Evolutionary conservation across 2,113 vertebrate species (phyloP), one percentile per base, ranked within the genome.

Genomic region (Paedocypris sp.): DNA sequence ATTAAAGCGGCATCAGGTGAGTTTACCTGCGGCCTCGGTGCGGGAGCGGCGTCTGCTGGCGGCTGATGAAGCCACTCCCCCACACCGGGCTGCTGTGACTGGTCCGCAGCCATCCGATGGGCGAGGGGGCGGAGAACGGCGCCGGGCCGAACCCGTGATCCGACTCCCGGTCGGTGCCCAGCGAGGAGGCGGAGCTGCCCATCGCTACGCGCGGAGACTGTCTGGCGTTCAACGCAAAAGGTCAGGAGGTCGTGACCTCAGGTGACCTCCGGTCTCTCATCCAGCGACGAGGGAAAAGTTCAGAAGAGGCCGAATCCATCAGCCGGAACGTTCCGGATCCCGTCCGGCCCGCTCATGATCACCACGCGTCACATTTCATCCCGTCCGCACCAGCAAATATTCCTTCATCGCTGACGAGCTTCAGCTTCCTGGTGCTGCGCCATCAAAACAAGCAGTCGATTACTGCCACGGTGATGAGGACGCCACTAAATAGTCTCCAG

Each of bases 111-210:
- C 92, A 98, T 72, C 89, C 78, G 72, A 91, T 75, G 12, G 90
- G 84, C 8, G 90, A 86, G 33, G 88, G 79, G 13, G 88, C 82
- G 0, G 92, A 74, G 72, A 90, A 97, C 26, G 89, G 76, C 0
- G 86, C 51, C 47, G 88, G 77, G 61, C 77, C 59, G 80, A 94
- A 94, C 73, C 92, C 91, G 70, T 93, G 93, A 80, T 96, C 91
- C 57, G 94, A 94, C 81, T 94, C 91, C 0, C 92, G 91, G 83
- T 98, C 92, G 8, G 91, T 77, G 9, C 90, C 88, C 77, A 98
- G 84, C 58, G 94, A 97, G 23, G 94, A 95, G 70, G 94, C 92
- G 19, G 94, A 98, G 80, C 92, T 97, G 79, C 94, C 94, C 94
- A 98, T 98, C 79, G 77, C 80, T 75, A 67, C 75, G 3, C n/a